These are phyloP conservation scores for Zoanthus gigantus DNA, from an alignment of 92 coral and sea anemone genomes.

Conservation along the genomic window DNA sequence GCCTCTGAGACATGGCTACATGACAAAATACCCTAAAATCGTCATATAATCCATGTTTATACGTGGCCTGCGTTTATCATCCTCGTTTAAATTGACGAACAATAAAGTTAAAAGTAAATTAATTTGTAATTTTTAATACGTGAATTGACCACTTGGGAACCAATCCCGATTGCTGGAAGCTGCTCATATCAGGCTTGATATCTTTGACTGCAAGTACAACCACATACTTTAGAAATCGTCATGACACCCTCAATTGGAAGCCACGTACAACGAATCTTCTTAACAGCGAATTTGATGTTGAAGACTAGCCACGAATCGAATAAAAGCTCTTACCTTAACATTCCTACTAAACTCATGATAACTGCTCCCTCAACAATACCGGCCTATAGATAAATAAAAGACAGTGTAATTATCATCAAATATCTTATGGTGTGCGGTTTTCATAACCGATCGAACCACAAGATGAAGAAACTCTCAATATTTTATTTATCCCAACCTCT, in stretches of 20 bases:
- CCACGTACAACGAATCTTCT: constrained; percentile 17
- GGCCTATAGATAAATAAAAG: constrained; percentile 67
- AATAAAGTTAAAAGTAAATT: no score
- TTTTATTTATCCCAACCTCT: constrained; percentile 71
- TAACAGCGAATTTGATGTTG: neutral
- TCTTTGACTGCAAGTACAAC: neutral
- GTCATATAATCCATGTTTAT: no score
- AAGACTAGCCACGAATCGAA: neutral
- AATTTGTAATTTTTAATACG: no score
- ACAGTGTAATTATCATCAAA: neutral
- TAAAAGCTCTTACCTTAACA: constrained; percentile 75
- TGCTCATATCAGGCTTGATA: neutral
- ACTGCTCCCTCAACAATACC: constrained; percentile 90
- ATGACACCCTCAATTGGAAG: constrained; percentile 9
- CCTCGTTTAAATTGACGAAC: no score
- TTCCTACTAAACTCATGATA: constrained; percentile 88
- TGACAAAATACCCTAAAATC: no score
- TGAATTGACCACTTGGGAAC: neutral
- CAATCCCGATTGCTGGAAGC: neutral
- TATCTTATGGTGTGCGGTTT: neutral
- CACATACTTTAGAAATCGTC: neutral
- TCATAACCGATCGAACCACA: neutral
- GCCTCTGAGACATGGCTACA: no score
- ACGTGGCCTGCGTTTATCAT: no score
- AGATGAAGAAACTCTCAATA: neutral